phyloP scores from a whole-genome alignment of 2,888 invertebrate species.

The Phasia obesa region DNA sequence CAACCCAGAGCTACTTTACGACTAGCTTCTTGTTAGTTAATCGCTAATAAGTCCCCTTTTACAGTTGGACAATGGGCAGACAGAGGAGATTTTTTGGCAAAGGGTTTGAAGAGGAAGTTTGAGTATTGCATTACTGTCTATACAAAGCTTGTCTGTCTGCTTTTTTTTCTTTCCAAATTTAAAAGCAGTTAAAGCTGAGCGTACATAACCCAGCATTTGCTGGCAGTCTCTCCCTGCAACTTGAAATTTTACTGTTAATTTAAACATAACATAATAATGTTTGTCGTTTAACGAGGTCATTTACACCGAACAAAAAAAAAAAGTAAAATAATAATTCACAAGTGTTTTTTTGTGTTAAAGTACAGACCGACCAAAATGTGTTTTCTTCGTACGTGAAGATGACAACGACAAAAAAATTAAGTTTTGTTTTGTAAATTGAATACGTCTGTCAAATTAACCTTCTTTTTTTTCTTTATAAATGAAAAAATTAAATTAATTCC shows the following conservation, averaged over 20 bases:
- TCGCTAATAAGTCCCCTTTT: too few species aligned
- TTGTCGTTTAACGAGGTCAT: slow-evolving; percentile 24
- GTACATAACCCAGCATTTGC: too few species aligned
- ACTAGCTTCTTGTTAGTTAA: too few species aligned
- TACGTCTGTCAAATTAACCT: slow-evolving; percentile 25
- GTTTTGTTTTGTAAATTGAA: slow-evolving; percentile 41
- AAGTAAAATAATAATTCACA: slow-evolving; percentile 25
- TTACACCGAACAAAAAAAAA: slow-evolving; percentile 25
- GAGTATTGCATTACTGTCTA: too few species aligned
- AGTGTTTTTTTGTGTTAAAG: slow-evolving; percentile 23
- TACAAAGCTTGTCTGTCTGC: too few species aligned
- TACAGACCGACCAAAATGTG: background rate
- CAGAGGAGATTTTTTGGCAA: too few species aligned
- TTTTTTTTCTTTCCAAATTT: too few species aligned
- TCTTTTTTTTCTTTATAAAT: slow-evolving; percentile 17
- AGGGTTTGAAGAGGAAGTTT: too few species aligned
- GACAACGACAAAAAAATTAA: slow-evolving; percentile 2
- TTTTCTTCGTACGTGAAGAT: slow-evolving; percentile 23
- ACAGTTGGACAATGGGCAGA: too few species aligned
- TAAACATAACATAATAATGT: background rate
- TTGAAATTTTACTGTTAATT: background rate
- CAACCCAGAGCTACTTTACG: too few species aligned
- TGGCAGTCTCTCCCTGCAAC: too few species aligned
- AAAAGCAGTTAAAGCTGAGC: too few species aligned
- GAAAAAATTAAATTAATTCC: slow-evolving; percentile 10